Conservation (phyloP, 2,888 invertebrate species). For the Acleris sparsana region DNA sequence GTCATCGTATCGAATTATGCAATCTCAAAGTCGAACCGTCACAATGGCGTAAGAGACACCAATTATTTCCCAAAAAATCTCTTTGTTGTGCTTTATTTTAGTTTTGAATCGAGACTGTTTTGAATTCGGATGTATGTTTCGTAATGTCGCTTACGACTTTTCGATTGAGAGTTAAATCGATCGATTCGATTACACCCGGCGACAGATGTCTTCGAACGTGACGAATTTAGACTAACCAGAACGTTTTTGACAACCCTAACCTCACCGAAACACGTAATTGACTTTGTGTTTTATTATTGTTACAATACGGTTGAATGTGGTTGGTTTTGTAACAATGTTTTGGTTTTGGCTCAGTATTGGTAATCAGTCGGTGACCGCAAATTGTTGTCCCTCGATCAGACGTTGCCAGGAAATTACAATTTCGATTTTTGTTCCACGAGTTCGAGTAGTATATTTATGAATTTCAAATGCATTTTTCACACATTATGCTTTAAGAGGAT, state of each 20-base stretch:
- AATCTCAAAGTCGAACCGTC: conserved; percentile 65
- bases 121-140: not conserved
- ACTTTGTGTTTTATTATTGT: conserved; percentile 41
- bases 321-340: conserved; percentile 51
- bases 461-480: conserved; percentile 32
- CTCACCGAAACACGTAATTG: conserved; percentile 22
- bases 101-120: not conserved
- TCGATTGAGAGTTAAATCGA: conserved; percentile 15
- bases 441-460: conserved; percentile 54
- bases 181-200: conserved; percentile 71
- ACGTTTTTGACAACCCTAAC: conserved; percentile 52
- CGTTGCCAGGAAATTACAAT: conserved; percentile 81
- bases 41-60: conserved; percentile 42
- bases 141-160: conserved; percentile 22
- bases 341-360: conserved; percentile 68
- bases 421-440: conserved; percentile 79
- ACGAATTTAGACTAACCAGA: conserved; percentile 77
- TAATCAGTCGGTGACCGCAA: conserved; percentile 83
- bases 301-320: conserved; percentile 45
- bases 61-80: not conserved
- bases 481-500: too few species aligned
- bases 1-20: conserved; percentile 82
- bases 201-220: conserved; percentile 82
- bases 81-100: not conserved
- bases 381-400: conserved; percentile 82